A percentile compares a stretch with the other conserved stretches of the same genome.
Evolutionary conservation across 1,140 invertebrate species (phyloP).

Genomic region (Nephotettix cincticeps): DNA sequence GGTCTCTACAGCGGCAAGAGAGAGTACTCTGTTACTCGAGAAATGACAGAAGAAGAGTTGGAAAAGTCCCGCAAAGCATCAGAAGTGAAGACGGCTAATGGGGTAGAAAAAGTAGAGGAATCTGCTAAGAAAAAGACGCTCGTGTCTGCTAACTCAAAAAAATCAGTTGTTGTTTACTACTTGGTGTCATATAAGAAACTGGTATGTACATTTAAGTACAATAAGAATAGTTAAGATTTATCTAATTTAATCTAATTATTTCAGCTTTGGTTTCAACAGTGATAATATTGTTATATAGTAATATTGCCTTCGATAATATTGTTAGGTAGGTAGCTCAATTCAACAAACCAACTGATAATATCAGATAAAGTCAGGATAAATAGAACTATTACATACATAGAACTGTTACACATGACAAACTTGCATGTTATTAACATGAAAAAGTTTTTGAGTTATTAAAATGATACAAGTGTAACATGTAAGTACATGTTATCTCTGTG

Average conservation of each 20-base stretch:
- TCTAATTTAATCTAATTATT: not conserved
- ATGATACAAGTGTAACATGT: too few relatives aligned
- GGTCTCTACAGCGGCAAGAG: not conserved
- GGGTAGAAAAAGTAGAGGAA: not conserved
- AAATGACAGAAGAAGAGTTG: not conserved
- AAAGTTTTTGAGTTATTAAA: too few relatives aligned
- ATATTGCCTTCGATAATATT: not conserved
- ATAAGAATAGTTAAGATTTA: not conserved
- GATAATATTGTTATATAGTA: not conserved
- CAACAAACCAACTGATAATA: not conserved
- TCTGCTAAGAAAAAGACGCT: not conserved
- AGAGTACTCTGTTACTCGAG: not conserved
- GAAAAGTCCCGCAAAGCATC: not conserved
- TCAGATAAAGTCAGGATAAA: too few relatives aligned
- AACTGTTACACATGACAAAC: too few relatives aligned
- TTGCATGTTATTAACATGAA: too few relatives aligned
- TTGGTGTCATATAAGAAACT: not conserved
- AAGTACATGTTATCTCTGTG: too few relatives aligned
- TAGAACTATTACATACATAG: too few relatives aligned
- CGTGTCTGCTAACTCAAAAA: not conserved
- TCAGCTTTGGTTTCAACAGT: not conserved
- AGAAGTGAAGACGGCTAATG: not conserved
- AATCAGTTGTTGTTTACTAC: not conserved
- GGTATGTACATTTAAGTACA: not conserved
- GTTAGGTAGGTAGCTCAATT: not conserved